These are phyloP conservation scores for Neoseiulus cucumeris DNA, from an alignment of 1,140 invertebrate genomes.

Conservation along the genomic window DNA sequence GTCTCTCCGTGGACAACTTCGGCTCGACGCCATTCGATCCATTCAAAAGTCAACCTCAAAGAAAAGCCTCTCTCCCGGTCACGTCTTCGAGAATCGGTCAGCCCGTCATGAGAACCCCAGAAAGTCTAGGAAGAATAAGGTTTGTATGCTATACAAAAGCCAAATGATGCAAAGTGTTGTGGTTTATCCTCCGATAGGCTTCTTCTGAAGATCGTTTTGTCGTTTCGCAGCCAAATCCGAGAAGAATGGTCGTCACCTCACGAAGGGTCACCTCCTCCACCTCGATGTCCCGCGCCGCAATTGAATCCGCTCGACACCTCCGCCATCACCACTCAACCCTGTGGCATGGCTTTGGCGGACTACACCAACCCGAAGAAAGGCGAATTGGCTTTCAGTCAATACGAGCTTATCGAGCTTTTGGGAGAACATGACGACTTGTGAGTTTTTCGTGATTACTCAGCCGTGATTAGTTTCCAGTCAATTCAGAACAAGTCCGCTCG, in stretches of 20 bases:
- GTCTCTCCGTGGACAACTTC: not conserved
- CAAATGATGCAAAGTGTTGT: not conserved
- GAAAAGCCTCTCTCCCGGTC: not conserved
- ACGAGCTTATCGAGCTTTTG: not conserved
- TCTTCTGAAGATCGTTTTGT: not conserved
- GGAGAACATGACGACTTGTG: not conserved
- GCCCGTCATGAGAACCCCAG: not conserved
- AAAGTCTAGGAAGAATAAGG: not conserved
- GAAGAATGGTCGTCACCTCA: not conserved
- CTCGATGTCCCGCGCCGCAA: not conserved
- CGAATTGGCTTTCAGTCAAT: constrained; percentile 1
- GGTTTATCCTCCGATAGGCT: not conserved
- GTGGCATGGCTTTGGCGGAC: not conserved
- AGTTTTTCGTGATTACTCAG: not conserved
- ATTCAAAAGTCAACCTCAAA: not conserved
- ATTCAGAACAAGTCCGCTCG: no score
- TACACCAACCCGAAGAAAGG: not conserved
- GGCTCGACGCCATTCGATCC: constrained; percentile 5
- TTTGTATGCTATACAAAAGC: not conserved
- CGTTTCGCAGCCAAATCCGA: constrained; percentile 1
- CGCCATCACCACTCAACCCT: not conserved
- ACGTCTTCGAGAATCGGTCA: not conserved
- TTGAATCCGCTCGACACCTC: not conserved
- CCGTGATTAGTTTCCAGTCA: not conserved
- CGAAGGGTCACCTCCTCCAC: not conserved